Evolutionary conservation across 2,888 invertebrate species (phyloP).

Genomic region (Norana najaformis): DNA sequence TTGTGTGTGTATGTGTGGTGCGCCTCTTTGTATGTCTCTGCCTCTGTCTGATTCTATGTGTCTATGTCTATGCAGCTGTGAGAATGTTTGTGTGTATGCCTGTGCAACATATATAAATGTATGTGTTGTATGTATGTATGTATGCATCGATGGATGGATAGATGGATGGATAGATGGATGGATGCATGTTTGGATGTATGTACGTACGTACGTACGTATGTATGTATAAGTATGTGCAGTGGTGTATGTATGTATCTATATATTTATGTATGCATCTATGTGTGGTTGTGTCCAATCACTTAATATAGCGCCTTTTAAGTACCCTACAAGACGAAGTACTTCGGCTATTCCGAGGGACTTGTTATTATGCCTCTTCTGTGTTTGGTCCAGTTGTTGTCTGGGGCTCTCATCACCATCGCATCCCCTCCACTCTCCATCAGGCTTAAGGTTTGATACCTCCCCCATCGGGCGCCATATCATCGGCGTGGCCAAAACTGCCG

Average conservation of each 20-base stretch:
- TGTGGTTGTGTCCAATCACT: no score
- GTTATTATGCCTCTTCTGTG: not conserved
- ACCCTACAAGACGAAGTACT: not conserved
- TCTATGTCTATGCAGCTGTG: not conserved
- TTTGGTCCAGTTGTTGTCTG: not conserved
- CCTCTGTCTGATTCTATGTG: not conserved
- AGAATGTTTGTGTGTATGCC: not conserved
- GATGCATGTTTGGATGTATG: no score
- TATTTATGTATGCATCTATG: no score
- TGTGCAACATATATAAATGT: no score
- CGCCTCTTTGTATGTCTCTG: no score
- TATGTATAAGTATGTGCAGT: no score
- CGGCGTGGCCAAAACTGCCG: not conserved
- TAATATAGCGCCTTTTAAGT: not conserved
- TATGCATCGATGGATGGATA: not conserved
- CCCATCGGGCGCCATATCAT: not conserved
- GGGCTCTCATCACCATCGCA: not conserved
- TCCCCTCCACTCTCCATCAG: not conserved
- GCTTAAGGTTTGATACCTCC: not conserved
- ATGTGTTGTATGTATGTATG: not conserved
- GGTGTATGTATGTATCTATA: no score
- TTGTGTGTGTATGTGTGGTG: not conserved
- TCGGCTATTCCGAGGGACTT: not conserved
- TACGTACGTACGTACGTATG: no score
- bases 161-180: no score